These are phyloP conservation scores for Riptortus pedestris DNA, from an alignment of 1,140 invertebrate species.

Conservation along the genomic window DNA sequence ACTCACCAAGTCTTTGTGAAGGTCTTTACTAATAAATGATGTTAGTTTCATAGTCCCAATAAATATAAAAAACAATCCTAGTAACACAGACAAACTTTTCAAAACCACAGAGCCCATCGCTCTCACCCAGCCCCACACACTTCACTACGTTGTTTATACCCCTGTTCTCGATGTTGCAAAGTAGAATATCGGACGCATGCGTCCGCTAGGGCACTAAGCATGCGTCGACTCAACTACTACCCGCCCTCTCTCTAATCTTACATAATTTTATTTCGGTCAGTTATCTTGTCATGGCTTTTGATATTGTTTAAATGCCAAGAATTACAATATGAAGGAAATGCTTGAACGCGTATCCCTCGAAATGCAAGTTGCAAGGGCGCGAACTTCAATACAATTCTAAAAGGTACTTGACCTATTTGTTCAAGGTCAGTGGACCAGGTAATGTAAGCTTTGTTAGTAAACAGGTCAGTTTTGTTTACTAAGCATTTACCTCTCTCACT, in stretches of 20 bases:
- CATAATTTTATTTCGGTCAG: too few species aligned
- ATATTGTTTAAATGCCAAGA: too few species aligned
- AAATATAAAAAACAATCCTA: slow-evolving; percentile 92
- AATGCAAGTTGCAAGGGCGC: too few species aligned
- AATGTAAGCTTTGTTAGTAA: too few species aligned
- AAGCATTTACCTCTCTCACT: too few species aligned
- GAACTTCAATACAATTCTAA: too few species aligned
- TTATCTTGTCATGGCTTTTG: too few species aligned
- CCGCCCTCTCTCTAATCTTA: background rate
- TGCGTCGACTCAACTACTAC: background rate
- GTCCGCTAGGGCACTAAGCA: background rate
- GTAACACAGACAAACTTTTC: slow-evolving; percentile 76
- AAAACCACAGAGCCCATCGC: slow-evolving; percentile 66
- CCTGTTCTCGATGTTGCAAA: background rate
- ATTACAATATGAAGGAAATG: too few species aligned
- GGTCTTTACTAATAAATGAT: slow-evolving; percentile 81
- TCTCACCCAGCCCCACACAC: background rate
- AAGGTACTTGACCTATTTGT: too few species aligned
- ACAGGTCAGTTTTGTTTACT: too few species aligned
- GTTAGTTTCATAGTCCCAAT: slow-evolving; percentile 87
- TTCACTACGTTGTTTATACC: background rate
- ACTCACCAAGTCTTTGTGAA: slow-evolving; percentile 93
- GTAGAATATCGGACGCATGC: background rate
- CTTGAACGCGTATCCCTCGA: too few species aligned
- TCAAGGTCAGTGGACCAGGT: too few species aligned